Conservation (phyloP, 2,888 invertebrate species). For the Sepiola atlantica region DNA sequence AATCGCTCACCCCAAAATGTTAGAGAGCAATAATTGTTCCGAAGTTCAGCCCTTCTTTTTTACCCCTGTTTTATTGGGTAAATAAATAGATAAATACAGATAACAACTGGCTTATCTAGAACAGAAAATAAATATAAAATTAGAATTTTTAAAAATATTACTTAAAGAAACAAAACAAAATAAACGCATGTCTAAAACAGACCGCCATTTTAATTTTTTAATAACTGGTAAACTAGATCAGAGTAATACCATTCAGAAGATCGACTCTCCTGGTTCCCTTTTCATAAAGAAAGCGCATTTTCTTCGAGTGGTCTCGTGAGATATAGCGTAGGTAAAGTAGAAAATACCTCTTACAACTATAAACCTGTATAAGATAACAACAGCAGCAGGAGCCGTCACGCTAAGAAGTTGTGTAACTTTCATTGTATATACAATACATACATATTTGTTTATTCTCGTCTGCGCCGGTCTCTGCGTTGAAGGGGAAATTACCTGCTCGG, state of each 20-base stretch:
- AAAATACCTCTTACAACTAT: too few relatives aligned
- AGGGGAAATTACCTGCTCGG: neutral
- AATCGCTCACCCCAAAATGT: too few relatives aligned
- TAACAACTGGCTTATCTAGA: neutral
- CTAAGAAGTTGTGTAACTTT: neutral
- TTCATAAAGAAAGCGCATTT: neutral
- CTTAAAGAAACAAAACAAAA: neutral
- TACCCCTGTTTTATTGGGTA: neutral
- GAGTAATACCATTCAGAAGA: too few relatives aligned
- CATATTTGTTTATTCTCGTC: neutral
- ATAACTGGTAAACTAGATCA: too few relatives aligned
- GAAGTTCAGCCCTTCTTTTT: neutral
- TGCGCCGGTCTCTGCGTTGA: neutral
- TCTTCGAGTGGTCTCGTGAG: too few relatives aligned
- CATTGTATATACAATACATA: neutral
- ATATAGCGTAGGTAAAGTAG: too few relatives aligned
- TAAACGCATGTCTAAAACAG: neutral
- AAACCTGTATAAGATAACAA: neutral
- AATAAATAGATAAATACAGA: neutral
- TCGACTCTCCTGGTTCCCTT: too few relatives aligned
- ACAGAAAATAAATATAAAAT: neutral
- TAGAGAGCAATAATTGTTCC: too few relatives aligned
- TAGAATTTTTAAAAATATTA: neutral
- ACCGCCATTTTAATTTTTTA: neutral
- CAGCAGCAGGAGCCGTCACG: neutral